Percentiles rank a stretch among this genome's conserved stretches.
Conservation (phyloP, 2,888 invertebrate species). For the Ferdinandea cuprea region DNA sequence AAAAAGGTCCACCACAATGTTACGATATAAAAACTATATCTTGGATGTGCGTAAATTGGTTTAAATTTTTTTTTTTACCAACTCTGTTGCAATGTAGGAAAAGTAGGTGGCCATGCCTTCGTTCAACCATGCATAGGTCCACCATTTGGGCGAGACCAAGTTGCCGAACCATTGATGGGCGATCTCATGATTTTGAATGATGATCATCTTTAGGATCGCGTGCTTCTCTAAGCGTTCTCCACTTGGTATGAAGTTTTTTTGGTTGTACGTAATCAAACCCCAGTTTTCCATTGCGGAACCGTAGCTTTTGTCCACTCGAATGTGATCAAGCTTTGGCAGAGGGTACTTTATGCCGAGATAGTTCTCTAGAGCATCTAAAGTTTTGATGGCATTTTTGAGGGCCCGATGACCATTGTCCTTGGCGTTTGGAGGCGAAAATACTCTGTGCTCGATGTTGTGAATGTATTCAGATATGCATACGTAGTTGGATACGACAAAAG, state of each 20-base stretch:
- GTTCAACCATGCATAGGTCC: slow-evolving; percentile 89
- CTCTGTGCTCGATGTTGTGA: slow-evolving; percentile 81
- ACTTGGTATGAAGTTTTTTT: slow-evolving; percentile 24
- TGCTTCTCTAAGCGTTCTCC: slow-evolving; percentile 83
- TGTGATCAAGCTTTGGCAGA: slow-evolving; percentile 93
- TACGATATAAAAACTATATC: background rate
- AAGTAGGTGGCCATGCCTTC: slow-evolving; percentile 87
- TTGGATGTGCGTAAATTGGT: background rate
- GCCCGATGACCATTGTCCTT: slow-evolving; percentile 77
- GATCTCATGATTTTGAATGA: slow-evolving; percentile 85
- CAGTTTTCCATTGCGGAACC: slow-evolving; percentile 97
- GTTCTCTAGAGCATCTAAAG: slow-evolving; percentile 83
- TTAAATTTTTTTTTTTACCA: slow-evolving; percentile 76
- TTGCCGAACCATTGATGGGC: slow-evolving; percentile 93
- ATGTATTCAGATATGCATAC: slow-evolving; percentile 80
- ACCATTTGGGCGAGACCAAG: slow-evolving; percentile 88
- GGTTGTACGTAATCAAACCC: slow-evolving; percentile 91
- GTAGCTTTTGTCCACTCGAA: slow-evolving; percentile 91
- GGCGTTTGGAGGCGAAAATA: slow-evolving; percentile 78
- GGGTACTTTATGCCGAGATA: slow-evolving; percentile 90
- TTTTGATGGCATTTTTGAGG: slow-evolving; percentile 78
- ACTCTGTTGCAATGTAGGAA: slow-evolving; percentile 79
- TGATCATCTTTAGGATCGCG: slow-evolving; percentile 79
- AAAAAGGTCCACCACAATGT: slow-evolving; percentile 28
- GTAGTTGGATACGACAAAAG: slow-evolving; percentile 90